Conservation (phyloP, 2,113 vertebrate genomes). For the Cariama cristata region DNA sequence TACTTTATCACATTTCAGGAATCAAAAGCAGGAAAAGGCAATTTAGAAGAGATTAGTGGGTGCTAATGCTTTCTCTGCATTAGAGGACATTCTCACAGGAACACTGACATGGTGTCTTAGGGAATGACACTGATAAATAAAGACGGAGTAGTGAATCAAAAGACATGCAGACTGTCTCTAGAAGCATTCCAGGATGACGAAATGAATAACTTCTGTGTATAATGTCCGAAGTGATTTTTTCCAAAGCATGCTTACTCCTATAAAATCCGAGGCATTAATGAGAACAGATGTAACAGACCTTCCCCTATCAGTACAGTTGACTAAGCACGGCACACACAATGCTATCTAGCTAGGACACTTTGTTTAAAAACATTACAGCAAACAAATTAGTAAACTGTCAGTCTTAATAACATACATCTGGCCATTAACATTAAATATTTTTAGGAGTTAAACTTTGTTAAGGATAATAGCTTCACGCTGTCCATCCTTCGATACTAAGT, state of each 20-base stretch:
- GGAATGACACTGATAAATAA: not conserved
- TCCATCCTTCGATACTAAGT: not conserved
- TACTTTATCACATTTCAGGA: conserved; percentile 2
- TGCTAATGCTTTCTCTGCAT: not conserved
- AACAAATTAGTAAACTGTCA: not conserved
- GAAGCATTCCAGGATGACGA: not conserved
- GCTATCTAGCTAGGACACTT: not conserved
- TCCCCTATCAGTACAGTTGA: not conserved
- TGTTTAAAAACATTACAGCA: not conserved
- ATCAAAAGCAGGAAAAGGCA: conserved; percentile 10
- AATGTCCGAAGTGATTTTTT: not conserved
- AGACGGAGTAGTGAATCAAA: not conserved
- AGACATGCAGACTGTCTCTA: not conserved
- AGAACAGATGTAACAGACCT: not conserved
- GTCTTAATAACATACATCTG: not conserved
- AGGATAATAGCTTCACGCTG: not conserved
- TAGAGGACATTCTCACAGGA: not conserved
- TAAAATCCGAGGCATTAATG: not conserved
- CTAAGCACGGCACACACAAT: not conserved
- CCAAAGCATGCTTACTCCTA: not conserved
- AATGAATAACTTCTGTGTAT: not conserved
- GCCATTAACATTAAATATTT: not conserved
- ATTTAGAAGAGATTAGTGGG: conserved; percentile 23
- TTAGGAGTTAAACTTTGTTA: not conserved
- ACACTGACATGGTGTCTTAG: not conserved